A percentile compares a stretch with the other conserved stretches of the same genome.
Evolutionary conservation across 2,797 vertebrate species (phyloP).

Genomic region (Gila robusta): DNA sequence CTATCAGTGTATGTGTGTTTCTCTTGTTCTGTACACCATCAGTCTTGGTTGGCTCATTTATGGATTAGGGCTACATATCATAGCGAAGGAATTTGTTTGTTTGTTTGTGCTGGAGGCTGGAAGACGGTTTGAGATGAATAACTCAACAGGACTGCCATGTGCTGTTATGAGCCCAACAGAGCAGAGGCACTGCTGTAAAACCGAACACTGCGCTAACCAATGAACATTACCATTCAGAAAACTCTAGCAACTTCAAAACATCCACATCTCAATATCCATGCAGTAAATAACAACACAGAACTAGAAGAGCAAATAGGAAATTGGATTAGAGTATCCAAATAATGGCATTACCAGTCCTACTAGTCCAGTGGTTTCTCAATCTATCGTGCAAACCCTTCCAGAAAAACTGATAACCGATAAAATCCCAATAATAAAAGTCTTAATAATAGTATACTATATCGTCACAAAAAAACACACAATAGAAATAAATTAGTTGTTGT

Average conservation of each 20-base stretch:
- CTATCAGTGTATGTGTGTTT: neutral
- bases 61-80: constrained; percentile 36
- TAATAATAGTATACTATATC: neutral
- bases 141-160: constrained; percentile 22
- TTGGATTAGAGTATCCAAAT: neutral
- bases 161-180: constrained; percentile 35
- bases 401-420: neutral
- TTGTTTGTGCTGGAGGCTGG: constrained; percentile 40
- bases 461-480: neutral
- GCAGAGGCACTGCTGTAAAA: constrained; percentile 37
- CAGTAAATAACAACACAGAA: neutral
- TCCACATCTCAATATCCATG: neutral
- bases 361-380: neutral
- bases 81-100: constrained; percentile 16
- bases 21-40: constrained; percentile 32
- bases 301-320: neutral
- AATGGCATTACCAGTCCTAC: neutral
- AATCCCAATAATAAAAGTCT: neutral
- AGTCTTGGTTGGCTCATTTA: constrained; percentile 43
- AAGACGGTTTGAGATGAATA: constrained; percentile 46
- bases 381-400: neutral
- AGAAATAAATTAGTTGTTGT: neutral
- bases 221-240: neutral
- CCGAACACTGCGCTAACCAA: constrained; percentile 10
- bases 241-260: neutral